Conservation (phyloP, 2,888 invertebrate species). For the Drosophila meridionalis region DNA sequence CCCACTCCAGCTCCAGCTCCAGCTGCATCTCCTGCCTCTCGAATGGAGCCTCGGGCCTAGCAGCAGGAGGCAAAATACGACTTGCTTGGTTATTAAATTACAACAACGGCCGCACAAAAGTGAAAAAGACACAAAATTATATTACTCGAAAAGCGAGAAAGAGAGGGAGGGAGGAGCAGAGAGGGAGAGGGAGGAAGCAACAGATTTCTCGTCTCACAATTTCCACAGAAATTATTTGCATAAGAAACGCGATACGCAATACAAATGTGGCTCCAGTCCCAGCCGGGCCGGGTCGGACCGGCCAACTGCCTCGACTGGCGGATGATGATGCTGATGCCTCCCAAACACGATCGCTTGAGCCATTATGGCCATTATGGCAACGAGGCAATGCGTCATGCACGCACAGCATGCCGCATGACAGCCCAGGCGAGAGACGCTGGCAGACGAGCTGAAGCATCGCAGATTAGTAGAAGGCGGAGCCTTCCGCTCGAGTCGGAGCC, state of each 20-base stretch:
- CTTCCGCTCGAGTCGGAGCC: slow-evolving; percentile 25
- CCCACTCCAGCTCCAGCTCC: not conserved
- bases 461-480: slow-evolving; percentile 27
- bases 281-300: slow-evolving; percentile 8
- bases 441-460: not conserved
- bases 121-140: slow-evolving; percentile 78
- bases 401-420: slow-evolving; percentile 57
- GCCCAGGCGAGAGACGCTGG: not conserved
- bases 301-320: slow-evolving; percentile 23
- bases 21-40: slow-evolving; percentile 33
- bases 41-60: slow-evolving; percentile 57
- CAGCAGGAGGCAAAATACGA: slow-evolving; percentile 80
- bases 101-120: slow-evolving; percentile 73
- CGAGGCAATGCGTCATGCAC: slow-evolving; percentile 79
- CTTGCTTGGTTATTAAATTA: slow-evolving; percentile 77
- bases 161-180: not conserved
- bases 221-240: slow-evolving; percentile 80
- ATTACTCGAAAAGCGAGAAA: slow-evolving; percentile 50
- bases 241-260: slow-evolving; percentile 80
- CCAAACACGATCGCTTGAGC: slow-evolving; percentile 70
- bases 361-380: slow-evolving; percentile 69
- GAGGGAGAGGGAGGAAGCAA: slow-evolving; percentile 14
- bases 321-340: slow-evolving; percentile 62
- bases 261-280: slow-evolving; percentile 31
- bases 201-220: slow-evolving; percentile 72